These are phyloP conservation scores for Atta colombica DNA, from an alignment of 1,140 invertebrate genomes.

Conservation along the genomic window DNA sequence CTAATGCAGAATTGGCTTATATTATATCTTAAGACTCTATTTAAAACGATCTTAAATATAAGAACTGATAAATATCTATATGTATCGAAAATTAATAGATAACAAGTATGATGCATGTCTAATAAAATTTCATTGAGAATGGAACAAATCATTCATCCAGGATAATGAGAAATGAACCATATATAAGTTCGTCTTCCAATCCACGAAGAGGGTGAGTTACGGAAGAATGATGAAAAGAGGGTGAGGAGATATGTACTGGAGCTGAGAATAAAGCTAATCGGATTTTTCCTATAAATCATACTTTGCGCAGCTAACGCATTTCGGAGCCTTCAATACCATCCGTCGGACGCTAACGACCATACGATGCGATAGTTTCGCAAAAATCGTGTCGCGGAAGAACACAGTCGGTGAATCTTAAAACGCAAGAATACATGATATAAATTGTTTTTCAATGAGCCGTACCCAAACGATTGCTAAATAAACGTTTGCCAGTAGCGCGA, in stretches of 20 bases:
- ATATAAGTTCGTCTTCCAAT: constrained; percentile 39
- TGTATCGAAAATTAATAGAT: constrained; percentile 18
- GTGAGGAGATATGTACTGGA: constrained; percentile 4
- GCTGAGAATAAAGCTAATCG: constrained; percentile 65
- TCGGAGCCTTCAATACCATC: constrained; percentile 53
- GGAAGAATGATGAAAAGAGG: constrained; percentile 29
- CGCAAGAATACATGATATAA: constrained; percentile 19
- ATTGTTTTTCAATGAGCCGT: constrained; percentile 59
- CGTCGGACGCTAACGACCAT: constrained; percentile 65
- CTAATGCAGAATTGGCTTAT: no score
- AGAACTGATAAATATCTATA: no score
- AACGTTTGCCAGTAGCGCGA: constrained; percentile 50
- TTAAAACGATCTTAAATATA: no score
- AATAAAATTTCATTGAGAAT: constrained; percentile 31
- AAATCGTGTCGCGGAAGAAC: constrained; percentile 49
- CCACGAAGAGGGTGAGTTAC: background rate
- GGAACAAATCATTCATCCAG: constrained; percentile 28
- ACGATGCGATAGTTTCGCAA: constrained; percentile 58
- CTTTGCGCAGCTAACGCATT: constrained; percentile 57
- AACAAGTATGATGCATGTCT: background rate
- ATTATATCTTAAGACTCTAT: no score
- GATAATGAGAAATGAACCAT: constrained; percentile 39
- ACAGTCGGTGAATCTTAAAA: constrained; percentile 23
- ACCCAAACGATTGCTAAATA: constrained; percentile 50
- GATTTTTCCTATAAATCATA: constrained; percentile 75